Base-by-base conservation (phyloP, 2,888 invertebrate species). In the Eugnorisma glareosa region DNA sequence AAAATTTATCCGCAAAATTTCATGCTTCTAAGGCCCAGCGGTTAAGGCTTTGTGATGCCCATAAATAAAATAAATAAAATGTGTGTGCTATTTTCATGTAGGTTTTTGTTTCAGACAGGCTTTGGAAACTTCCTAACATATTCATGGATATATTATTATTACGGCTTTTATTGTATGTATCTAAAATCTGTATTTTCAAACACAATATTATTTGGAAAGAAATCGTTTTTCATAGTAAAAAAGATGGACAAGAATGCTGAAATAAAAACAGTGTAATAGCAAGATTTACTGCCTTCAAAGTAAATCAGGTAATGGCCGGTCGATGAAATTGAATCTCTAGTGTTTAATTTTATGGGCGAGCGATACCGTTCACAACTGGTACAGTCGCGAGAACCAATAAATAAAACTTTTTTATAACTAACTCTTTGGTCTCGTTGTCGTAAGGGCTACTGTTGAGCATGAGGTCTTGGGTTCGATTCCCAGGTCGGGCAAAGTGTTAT, bases 251-350 rank as follows among this genome's bases (percentile, higher is more conserved):
- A 18, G 7, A 31, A 37, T 43, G 5, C 6, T 35, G 37, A 31
- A 54, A 72, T 54, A 31, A 67, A 68, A 66, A 31, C 1, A 7
- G n/a, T 4, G 10, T 40, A 24, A 43, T 48, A 40, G 0, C n/a
- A 51, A 72, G 24, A 82, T 80, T 69, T 67, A 81, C 45, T 31
- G 59, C 37, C 18, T 37, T 35, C n/a, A 54, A 79, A 70, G 54
- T 67, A 54, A 66, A 70, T 63, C 69, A 75, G 37, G 61, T 75
- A 70, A 75, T 81, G 70, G 81, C 45, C 1, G 31, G 7, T 48
- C 61, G 75, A 75, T 81, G 70, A 81, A 81, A 81, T 81, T 81
- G 75, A 75, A 81, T 67, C 67, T 75, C 54, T 75, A 81, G 81
- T 81, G 80, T 81, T 81, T 67, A 81, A 69, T 70, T 21, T 67